Evolutionary conservation across 2,113 vertebrate genomes (phyloP).

Genomic region (Hyla sarda): DNA sequence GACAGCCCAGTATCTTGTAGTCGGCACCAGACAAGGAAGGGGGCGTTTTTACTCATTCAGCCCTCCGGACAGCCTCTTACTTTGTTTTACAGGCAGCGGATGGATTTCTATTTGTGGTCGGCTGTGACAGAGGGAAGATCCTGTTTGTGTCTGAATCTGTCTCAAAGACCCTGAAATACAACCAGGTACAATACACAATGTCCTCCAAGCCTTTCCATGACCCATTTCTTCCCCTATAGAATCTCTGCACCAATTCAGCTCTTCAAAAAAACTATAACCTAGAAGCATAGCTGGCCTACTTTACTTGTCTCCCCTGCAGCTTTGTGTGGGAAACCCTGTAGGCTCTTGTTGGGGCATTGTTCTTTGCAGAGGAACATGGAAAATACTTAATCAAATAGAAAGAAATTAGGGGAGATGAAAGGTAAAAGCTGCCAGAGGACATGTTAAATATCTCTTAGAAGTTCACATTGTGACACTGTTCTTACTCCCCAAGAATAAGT

Average conservation of each 20-base stretch:
- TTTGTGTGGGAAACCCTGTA: neutral
- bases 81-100: slow-evolving; percentile 83
- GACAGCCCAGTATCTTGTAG: too few species aligned
- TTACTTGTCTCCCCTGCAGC: slow-evolving; percentile 19
- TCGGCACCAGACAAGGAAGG: too few species aligned
- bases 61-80: too few species aligned
- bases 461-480: too few species aligned
- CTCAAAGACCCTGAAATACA: slow-evolving; percentile 88
- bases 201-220: neutral
- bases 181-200: slow-evolving; percentile 73
- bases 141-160: slow-evolving; percentile 91
- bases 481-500: too few species aligned
- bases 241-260: slow-evolving; percentile 1
- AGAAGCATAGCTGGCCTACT: slow-evolving; percentile 53
- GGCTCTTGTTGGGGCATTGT: neutral
- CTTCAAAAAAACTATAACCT: slow-evolving; percentile 36
- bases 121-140: slow-evolving; percentile 91
- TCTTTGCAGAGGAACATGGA: neutral
- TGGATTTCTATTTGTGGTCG: slow-evolving; percentile 91
- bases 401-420: too few species aligned
- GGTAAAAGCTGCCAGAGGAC: too few species aligned
- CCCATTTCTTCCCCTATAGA: slow-evolving; percentile 13
- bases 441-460: too few species aligned
- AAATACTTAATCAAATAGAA: too few species aligned
- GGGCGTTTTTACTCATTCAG: too few species aligned